Evolutionary conservation across 2,797 vertebrate genomes (phyloP).

Genomic region (Glossophaga mutica): DNA sequence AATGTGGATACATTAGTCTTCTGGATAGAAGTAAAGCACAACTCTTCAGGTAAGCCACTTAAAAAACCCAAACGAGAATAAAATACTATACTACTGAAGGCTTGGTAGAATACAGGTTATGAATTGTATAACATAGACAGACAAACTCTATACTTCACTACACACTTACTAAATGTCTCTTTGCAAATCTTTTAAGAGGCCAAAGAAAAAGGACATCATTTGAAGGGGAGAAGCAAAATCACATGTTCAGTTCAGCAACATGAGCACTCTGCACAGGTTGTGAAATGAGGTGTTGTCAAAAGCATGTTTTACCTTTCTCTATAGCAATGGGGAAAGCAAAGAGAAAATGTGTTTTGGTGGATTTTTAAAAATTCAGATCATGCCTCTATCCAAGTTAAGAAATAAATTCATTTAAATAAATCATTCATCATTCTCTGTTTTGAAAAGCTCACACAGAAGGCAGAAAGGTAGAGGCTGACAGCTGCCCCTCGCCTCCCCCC

Average conservation of each 20-base stretch:
- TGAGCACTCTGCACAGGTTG: conserved; percentile 1
- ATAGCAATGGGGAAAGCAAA: background rate
- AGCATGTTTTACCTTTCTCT: conserved; percentile 25
- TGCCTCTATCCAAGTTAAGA: conserved; percentile 51
- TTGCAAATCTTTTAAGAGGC: conserved; percentile 18
- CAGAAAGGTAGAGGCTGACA: conserved; percentile 68
- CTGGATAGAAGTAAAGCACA: conserved; percentile 6
- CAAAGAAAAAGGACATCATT: background rate
- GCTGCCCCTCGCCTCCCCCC: background rate
- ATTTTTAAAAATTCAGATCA: conserved; percentile 67
- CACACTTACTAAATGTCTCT: conserved; percentile 44
- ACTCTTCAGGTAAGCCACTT: conserved; percentile 1
- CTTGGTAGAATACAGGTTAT: background rate
- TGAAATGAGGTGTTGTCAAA: conserved; percentile 50
- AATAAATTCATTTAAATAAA: conserved; percentile 71
- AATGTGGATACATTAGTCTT: background rate
- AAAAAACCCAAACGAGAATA: conserved; percentile 33
- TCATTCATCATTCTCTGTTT: conserved; percentile 71
- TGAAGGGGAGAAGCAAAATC: conserved; percentile 41
- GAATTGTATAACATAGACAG: background rate
- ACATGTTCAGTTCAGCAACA: conserved; percentile 36
- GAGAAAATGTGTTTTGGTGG: background rate
- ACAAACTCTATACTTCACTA: background rate
- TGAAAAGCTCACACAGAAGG: conserved; percentile 71
- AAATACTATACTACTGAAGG: background rate